These are phyloP conservation scores for Serilophus lunatus DNA, from an alignment of 2,113 vertebrate species.

Conservation along the genomic window DNA sequence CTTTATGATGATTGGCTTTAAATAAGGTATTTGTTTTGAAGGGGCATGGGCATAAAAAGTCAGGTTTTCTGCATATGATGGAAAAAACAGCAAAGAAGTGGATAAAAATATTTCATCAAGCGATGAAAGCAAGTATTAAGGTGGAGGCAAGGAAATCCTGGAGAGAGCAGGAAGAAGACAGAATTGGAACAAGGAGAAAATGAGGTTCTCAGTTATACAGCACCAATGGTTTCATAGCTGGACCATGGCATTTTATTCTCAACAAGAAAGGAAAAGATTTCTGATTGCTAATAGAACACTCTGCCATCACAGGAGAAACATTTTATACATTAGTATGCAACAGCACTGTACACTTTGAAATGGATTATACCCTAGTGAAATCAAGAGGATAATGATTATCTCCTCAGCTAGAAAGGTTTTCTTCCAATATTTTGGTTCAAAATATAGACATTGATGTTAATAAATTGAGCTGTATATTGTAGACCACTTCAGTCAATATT, in stretches of 20 bases:
- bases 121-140: neutral
- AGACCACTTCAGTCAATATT: neutral
- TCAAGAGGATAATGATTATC: constrained; percentile 7
- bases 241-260: neutral
- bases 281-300: neutral
- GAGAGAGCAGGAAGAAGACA: neutral
- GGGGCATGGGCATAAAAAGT: neutral
- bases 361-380: neutral
- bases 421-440: neutral
- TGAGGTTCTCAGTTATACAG: neutral
- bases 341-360: neutral
- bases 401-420: neutral
- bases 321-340: neutral
- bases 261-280: neutral
- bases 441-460: neutral
- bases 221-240: neutral
- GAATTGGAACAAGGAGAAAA: neutral
- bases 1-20: neutral
- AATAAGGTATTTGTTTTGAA: neutral
- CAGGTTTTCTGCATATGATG: neutral
- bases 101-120: neutral
- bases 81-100: neutral
- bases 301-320: neutral
- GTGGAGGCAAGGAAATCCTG: neutral
- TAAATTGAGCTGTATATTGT: neutral